Evolutionary conservation across 2,113 vertebrate species (phyloP).

Genomic region (Pomatostomus ruficeps): DNA sequence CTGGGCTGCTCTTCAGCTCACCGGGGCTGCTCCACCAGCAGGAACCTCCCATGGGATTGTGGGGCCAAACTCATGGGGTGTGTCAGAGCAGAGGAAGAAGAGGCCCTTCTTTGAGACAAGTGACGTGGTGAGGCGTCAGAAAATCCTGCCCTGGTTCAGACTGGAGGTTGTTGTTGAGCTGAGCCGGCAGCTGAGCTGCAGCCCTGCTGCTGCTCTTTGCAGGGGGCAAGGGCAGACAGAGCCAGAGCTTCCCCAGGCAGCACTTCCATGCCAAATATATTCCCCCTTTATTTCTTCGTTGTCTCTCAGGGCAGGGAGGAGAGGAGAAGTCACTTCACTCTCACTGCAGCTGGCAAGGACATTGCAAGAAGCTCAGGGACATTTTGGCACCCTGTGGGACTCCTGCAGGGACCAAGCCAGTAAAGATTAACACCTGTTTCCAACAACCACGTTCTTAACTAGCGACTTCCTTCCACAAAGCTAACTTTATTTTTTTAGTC

Average conservation of each 20-base stretch:
- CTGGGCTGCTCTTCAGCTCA: neutral
- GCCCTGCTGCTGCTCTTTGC: neutral
- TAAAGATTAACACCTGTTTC: slow-evolving; percentile 40
- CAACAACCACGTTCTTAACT: neutral
- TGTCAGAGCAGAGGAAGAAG: neutral
- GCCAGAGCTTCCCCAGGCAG: neutral
- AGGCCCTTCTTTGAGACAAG: neutral
- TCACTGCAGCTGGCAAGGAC: neutral
- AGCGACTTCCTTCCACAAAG: slow-evolving; percentile 11
- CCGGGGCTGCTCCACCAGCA: neutral
- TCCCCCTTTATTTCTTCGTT: neutral
- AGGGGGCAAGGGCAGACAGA: neutral
- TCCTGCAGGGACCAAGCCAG: neutral
- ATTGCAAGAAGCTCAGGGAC: neutral
- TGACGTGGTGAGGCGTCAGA: neutral
- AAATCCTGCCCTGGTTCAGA: accelerated
- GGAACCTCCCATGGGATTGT: accelerated
- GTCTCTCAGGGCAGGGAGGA: neutral
- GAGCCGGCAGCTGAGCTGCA: neutral
- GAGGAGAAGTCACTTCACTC: neutral
- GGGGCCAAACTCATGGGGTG: accelerated
- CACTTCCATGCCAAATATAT: neutral
- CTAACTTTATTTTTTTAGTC: neutral
- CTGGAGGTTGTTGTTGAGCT: neutral
- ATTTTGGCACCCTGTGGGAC: neutral